Evolutionary conservation across 2,113 vertebrate species (phyloP).

Genomic region (Podarcis muralis): DNA sequence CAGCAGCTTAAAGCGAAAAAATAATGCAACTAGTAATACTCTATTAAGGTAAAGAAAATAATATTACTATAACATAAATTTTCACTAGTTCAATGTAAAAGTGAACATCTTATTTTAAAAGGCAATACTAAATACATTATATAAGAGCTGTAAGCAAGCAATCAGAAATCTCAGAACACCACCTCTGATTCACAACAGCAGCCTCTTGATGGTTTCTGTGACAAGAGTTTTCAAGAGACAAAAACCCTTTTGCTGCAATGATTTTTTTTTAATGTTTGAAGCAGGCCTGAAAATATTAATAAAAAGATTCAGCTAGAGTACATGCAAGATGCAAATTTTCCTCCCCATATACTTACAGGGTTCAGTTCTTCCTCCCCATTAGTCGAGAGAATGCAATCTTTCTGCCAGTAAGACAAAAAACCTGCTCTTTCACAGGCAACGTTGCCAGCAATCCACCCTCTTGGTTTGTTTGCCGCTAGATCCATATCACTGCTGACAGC

Average conservation of each 20-base stretch:
- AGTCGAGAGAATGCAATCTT: constrained; percentile 6
- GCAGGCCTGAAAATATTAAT: constrained; percentile 29
- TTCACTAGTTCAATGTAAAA: neutral
- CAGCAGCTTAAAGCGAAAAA: neutral
- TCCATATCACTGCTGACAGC: constrained; percentile 56
- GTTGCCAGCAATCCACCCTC: constrained; percentile 46
- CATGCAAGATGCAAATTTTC: neutral
- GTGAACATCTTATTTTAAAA: neutral
- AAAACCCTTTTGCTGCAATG: neutral
- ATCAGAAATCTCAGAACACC: neutral
- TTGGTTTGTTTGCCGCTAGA: constrained; percentile 39
- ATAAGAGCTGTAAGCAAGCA: constrained; percentile 35
- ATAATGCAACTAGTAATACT: neutral
- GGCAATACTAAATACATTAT: constrained; percentile 26
- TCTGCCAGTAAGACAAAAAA: constrained; percentile 12
- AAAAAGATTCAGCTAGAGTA: neutral
- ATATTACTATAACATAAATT: neutral
- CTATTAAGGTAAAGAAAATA: constrained; percentile 8
- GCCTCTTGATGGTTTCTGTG: constrained; percentile 50
- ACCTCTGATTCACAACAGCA: neutral
- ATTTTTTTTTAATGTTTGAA: constrained; percentile 45
- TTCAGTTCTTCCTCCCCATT: constrained; percentile 53
- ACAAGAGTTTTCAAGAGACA: neutral
- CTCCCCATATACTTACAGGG: constrained; percentile 71
- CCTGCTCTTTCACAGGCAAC: constrained; percentile 29